Base-by-base conservation (phyloP, 2,888 invertebrate genomes). In the Elgonia sp. region DNA sequence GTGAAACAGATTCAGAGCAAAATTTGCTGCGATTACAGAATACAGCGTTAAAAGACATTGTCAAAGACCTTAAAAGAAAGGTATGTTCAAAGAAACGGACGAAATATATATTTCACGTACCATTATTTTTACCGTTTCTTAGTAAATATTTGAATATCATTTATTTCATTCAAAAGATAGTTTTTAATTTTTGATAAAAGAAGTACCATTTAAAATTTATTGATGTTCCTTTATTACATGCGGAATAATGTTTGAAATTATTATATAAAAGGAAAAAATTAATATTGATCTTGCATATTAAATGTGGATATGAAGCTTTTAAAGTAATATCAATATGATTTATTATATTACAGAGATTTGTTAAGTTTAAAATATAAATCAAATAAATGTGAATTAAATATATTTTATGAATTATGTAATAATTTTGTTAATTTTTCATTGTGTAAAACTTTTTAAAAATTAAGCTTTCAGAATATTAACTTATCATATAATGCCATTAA, bases 1-100 rank as follows among this genome's bases (percentile, higher is more conserved):
- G 82, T 40, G 69, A 85, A 76, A 9, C 77, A 4, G 85, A 89
- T 21, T 55, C 80, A n/a, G 90, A 90, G 65, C 72, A 86, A 69
- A 85, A 90, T 72, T 88, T 86, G 77, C 86, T 93, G 57, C 90
- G 88, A 70, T 57, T 88, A 46, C 93, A 93, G 85, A 93, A 93
- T 90, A 87, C 90, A 14, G 92, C 92, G 4, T 76, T 86, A 18
- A 70, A 65, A 37, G 77, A 82, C 63, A 86, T 84, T 69, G 80
- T 83, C 7, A 85, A 88, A n/a, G 86, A 79, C 67, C 84, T 87
- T 21, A 87, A 87, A 84, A 84, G 81, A 67, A 87, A 87, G 77
- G 87, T 87, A 76, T 21, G 83, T 77, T 69, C 60, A 50, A 37
- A 63, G 20, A 60, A 50, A 72, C 18, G 21, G 8, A 57, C 20